Evolutionary conservation across 2,113 vertebrate genomes (phyloP).

Genomic region (Actenoides lindsayi): DNA sequence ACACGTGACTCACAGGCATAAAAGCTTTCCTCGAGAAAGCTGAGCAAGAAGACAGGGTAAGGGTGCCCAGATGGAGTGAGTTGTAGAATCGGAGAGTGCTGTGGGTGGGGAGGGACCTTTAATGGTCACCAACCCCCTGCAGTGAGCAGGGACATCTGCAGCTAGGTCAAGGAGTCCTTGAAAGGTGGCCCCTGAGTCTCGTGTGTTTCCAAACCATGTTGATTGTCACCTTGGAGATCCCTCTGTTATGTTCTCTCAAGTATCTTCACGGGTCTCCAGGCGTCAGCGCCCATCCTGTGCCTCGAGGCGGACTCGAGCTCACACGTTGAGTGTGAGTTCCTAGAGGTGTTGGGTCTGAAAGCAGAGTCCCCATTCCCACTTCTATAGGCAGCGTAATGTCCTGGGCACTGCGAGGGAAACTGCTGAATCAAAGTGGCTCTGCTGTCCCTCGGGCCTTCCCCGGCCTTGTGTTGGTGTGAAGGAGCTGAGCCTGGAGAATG

Average conservation of each 20-base stretch:
- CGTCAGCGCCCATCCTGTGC: not conserved
- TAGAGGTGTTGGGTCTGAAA: not conserved
- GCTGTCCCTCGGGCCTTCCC: not conserved
- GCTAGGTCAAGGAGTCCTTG: not conserved
- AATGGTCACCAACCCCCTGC: not conserved
- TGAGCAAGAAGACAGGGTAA: no score
- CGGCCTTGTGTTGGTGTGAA: not conserved
- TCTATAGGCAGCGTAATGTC: not conserved
- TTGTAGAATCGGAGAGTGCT: no score
- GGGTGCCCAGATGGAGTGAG: not conserved
- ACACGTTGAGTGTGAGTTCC: fast-evolving
- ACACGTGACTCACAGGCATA: not conserved
- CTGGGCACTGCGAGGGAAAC: not conserved
- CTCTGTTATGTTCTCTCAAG: fast-evolving
- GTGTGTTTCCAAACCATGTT: fast-evolving
- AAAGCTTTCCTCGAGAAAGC: not conserved
- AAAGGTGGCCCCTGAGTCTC: fast-evolving
- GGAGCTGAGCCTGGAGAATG: not conserved
- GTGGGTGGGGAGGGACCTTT: not conserved
- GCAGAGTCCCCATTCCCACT: not conserved
- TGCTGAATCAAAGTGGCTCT: not conserved
- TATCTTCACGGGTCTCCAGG: no score
- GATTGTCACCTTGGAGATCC: fast-evolving
- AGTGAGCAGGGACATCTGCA: not conserved
- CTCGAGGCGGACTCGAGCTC: not conserved